Base-by-base conservation (phyloP, 2,888 invertebrate species). In the Lysandra coridon region DNA sequence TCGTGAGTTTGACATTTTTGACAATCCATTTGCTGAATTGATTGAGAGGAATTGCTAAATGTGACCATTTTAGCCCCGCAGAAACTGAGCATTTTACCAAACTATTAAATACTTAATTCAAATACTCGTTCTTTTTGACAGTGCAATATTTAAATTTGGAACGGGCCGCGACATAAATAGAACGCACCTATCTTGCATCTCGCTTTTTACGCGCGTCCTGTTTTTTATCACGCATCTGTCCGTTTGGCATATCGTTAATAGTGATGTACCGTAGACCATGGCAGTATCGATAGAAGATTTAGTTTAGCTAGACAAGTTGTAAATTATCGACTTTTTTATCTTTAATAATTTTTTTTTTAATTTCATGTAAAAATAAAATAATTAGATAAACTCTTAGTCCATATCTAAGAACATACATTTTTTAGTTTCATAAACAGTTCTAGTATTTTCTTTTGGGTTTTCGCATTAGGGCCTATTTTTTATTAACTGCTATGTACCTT, bases 161-260 rank as follows among this genome's bases (percentile, higher is more conserved):
- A 75, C 75, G 75, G 14, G 14, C 57, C 57, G 57, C 69, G 33
- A 69, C 37, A 69, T 75, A 75, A 75, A 75, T 75, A 75, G 75
- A 75, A 49, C 75, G 75, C 49, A 49, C 49, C 49, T 44, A 75
- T 49, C 74, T 44, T 44, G 49, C 75, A 75, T 75, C 75, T 75
- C 49, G 75, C 75, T 75, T 49, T 49, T 49, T 49, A 49, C 23
- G 75, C 75, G 49, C 49, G 49, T 75, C 75, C 75, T 49, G 74
- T 75, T 75, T 78, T 74, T 79, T 74, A 62, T 74, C 60, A 40
- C 73, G 62, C 74, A 79, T 79, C 74, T 79, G 74, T 57, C 74
- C 40, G 60, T 79, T 79, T 79, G 79, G 79, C 79, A 79, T 74
- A 62, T 62, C 79, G 73, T 74, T 74, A 79, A 74, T 79, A 79